A percentile compares a stretch with the other conserved stretches of the same genome.
Evolutionary conservation across 2,888 invertebrate genomes (phyloP).

Genomic region (Stomorhina lunata): DNA sequence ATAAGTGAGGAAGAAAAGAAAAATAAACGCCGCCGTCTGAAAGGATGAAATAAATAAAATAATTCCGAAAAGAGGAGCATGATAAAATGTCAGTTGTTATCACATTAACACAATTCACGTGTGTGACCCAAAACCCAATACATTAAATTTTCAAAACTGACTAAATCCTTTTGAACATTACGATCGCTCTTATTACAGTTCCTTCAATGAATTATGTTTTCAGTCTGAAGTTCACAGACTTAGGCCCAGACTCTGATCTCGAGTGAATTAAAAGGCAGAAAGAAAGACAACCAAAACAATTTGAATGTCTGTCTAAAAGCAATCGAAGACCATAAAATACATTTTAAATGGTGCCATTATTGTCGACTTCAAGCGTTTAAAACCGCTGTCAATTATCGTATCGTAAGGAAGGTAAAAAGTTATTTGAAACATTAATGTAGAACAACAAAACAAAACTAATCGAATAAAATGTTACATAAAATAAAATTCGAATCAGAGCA

Average conservation of each 20-base stretch:
- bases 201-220: slow-evolving; percentile 16
- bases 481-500: slow-evolving; percentile 46
- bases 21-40: background rate
- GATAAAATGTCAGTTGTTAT: slow-evolving; percentile 46
- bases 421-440: slow-evolving; percentile 29
- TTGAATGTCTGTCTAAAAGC: slow-evolving; percentile 39
- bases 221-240: background rate
- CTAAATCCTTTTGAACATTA: background rate
- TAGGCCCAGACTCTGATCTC: background rate
- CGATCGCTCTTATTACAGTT: background rate
- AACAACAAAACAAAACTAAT: slow-evolving; percentile 16
- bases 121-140: slow-evolving; percentile 37
- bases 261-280: background rate
- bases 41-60: background rate
- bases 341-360: slow-evolving; percentile 63
- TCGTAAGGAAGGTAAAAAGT: slow-evolving; percentile 6
- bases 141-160: slow-evolving; percentile 4
- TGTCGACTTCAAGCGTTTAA: slow-evolving; percentile 55
- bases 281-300: slow-evolving; percentile 15
- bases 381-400: slow-evolving; percentile 55
- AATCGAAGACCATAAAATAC: slow-evolving; percentile 60
- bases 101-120: slow-evolving; percentile 53
- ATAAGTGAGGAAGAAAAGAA: background rate
- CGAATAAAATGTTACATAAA: slow-evolving; percentile 17
- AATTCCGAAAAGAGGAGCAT: background rate